These are phyloP conservation scores for Catamblyrhynchus diadema DNA, from an alignment of 2,797 vertebrate species.

Conservation along the genomic window DNA sequence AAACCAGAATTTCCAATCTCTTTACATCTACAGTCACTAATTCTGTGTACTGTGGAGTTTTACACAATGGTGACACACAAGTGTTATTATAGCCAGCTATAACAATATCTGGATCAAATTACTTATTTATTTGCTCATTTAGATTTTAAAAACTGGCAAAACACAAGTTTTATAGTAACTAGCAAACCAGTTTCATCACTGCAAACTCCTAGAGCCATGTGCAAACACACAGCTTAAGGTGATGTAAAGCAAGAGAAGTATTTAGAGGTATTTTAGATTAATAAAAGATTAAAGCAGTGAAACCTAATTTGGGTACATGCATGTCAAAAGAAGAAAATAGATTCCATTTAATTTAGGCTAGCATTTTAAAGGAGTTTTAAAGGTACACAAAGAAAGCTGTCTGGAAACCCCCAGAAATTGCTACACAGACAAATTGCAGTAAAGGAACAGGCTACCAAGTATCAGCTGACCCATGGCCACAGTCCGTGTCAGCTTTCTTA, in stretches of 20 bases:
- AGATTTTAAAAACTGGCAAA: neutral
- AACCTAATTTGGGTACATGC: neutral
- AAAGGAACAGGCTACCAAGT: neutral
- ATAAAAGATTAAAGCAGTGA: neutral
- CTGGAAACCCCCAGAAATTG: neutral
- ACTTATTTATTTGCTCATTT: neutral
- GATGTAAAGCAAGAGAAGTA: neutral
- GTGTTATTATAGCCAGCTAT: neutral
- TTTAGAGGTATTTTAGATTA: neutral
- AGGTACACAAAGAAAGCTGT: neutral
- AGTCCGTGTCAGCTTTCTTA: neutral
- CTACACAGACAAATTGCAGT: neutral
- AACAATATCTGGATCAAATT: neutral
- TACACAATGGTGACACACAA: neutral
- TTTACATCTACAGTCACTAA: neutral
- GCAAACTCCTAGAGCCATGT: neutral
- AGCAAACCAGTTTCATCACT: neutral
- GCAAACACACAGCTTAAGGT: fast-evolving
- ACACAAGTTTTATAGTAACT: neutral
- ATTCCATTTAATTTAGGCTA: neutral
- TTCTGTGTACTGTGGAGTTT: neutral
- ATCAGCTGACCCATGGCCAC: neutral
- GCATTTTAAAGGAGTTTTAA: neutral
- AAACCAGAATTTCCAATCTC: neutral
- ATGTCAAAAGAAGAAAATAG: neutral